These are phyloP conservation scores for Mustela nigripes DNA, from an alignment of 2,113 vertebrate genomes.

Conservation along the genomic window DNA sequence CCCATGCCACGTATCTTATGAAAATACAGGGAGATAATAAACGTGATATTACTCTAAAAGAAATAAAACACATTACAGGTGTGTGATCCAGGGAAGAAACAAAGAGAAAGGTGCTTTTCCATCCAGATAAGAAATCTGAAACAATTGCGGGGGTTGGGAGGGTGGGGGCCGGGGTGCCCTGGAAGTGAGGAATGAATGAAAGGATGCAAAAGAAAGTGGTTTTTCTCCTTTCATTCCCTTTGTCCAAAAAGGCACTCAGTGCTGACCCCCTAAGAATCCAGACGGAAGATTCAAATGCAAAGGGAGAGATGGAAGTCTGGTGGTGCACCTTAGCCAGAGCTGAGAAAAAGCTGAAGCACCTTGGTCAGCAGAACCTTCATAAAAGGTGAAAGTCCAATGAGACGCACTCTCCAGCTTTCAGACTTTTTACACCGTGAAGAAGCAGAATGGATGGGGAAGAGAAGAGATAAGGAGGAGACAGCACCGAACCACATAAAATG, in stretches of 20 bases:
- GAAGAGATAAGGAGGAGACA: no score
- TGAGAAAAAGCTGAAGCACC: not conserved
- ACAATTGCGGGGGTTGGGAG: no score
- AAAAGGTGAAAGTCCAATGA: not conserved
- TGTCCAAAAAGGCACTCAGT: not conserved
- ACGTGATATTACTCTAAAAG: not conserved
- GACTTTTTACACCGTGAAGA: not conserved
- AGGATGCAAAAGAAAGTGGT: not conserved
- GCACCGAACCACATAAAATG: not conserved
- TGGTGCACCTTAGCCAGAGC: not conserved
- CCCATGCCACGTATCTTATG: not conserved
- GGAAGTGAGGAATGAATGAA: not conserved
- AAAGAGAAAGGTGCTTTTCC: not conserved
- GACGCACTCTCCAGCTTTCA: not conserved
- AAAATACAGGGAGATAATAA: not conserved
- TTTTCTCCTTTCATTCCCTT: not conserved
- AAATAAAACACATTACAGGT: not conserved
- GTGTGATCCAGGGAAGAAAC: not conserved
- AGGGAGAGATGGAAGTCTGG: not conserved
- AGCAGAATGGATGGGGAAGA: not conserved
- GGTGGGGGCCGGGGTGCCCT: no score
- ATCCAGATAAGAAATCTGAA: constrained; percentile 19
- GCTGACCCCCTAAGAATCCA: not conserved
- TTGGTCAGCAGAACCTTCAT: not conserved
- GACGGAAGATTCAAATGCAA: not conserved